Base-by-base conservation (phyloP, 2,113 vertebrate species). In the Alexandromys fortis region DNA sequence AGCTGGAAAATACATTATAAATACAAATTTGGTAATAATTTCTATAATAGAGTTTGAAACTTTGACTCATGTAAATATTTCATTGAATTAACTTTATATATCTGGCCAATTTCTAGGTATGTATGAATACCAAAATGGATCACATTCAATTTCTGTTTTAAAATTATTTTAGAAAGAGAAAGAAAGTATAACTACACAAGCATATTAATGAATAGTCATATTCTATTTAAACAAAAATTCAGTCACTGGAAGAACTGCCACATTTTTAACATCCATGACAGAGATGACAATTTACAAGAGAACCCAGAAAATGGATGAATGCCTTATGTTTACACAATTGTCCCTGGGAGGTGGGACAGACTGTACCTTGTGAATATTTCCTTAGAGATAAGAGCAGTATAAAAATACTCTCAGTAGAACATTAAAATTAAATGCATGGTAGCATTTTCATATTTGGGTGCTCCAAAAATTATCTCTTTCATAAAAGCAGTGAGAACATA, bases 191-290 rank as follows among this genome's bases (percentile, higher is more conserved):
- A 79, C 76, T 79, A 73, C 0, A 55, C 2, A 45, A 49, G 0
- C 61, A 14, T 49, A 83, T 63, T 90, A 1, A 30, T 86, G 55
- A 72, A 22, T 9, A 89, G 4, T 73, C 55, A 21, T 38, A 55
- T 24, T 91, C 55, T 12, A 70, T 78, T 90, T 38, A 86, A 94
- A 35, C 78, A 88, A 83, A 33, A 93, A 16, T 65, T 92, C n/a
- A 94, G 52, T 73, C 16, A 1, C 14, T 49, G 72, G 38, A 90
- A 77, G 8, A 89, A 4, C 33, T 45, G 5, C 0, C 0, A 63
- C 61, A 35, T 65, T 95, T 86, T 68, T 86, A 91, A 95, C 35
- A 86, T 89, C 19, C 82, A 42, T 86, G 79, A 88, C 12, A 96
- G 81, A 70, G 58, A 33, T 83, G 38, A 58, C 77, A 85, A 55